Evolutionary conservation across 2,113 vertebrate genomes (phyloP), one percentile per base, ranked within the genome.

Genomic region (Erinaceus europaeus): DNA sequence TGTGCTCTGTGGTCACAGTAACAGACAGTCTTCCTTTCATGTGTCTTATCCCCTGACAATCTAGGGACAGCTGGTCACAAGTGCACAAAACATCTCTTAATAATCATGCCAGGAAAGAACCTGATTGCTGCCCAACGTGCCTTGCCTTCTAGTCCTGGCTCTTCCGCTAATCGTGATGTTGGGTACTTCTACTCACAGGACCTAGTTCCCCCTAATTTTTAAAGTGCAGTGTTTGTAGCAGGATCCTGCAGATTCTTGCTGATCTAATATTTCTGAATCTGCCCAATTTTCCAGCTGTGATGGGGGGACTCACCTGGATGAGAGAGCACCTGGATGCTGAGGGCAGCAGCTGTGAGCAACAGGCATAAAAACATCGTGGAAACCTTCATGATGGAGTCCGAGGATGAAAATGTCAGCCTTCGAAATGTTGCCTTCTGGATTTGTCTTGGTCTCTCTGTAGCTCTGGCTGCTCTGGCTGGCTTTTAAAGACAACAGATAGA

Each of bases 291-390:
- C 29, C 48, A 0, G 0, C 5, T 9, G 29, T 44, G 25, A 32
- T 40, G 2, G 4, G 6, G 29, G 36, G 14, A 4, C 88, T 94
- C 93, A 95, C 95, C 94, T 69, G 88, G 93, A 25, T 87, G 83
- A 52, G 88, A 17, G 4, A 92, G 48, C 9, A 65, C 79, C 27
- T 69, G 71, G 40, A 29, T 27, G 62, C 76, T 71, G 79, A 95
- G 67, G 32, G 53, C 0, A 0, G 65, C 1, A 8, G 20, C 36
- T 6, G 20, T 5, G 52, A 95, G 34, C 15, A 92, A 61, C 50
- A 95, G 44, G 40, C 52, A 80, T 34, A 91, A 88, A 12, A 94
- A 20, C 0, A 0, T 32, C 13, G 50, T 2, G 0, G 80, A 77
- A 53, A 62, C 14, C 68, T 88, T 85, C 95, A 94, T 95, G 40